These are phyloP conservation scores for Cyprinella venusta DNA, from an alignment of 2,797 vertebrate genomes.

Conservation along the genomic window DNA sequence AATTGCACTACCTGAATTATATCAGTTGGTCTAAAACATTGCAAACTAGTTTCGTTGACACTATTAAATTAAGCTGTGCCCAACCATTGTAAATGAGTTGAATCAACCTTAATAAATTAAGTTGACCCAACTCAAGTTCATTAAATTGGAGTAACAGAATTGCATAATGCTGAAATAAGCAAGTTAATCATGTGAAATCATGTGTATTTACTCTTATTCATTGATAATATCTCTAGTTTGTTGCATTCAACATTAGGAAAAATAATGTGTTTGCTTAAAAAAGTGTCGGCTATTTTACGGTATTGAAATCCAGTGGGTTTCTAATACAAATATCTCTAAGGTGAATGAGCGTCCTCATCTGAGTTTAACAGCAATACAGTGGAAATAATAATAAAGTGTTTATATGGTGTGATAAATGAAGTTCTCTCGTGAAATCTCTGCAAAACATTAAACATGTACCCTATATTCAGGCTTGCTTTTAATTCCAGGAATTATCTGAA, in stretches of 20 bases:
- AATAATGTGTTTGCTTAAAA: neutral
- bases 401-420: neutral
- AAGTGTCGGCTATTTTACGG: neutral
- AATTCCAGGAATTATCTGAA: constrained; percentile 20
- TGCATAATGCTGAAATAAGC: too few relatives aligned
- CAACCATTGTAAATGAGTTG: too few relatives aligned
- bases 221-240: neutral
- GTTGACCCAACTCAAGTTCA: too few relatives aligned
- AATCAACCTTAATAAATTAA: too few relatives aligned
- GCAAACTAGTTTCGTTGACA: too few relatives aligned
- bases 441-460: neutral
- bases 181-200: too few relatives aligned
- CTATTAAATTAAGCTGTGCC: too few relatives aligned
- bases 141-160: too few relatives aligned
- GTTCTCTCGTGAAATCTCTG: neutral
- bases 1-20: too few relatives aligned
- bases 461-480: neutral
- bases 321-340: neutral
- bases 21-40: too few relatives aligned
- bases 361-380: neutral
- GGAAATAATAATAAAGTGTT: neutral
- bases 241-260: neutral
- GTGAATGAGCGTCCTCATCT: too few relatives aligned
- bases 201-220: neutral
- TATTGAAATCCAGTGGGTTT: neutral